Evolutionary conservation across 1,140 invertebrate species (phyloP).

Genomic region (Drosophila parvula): DNA sequence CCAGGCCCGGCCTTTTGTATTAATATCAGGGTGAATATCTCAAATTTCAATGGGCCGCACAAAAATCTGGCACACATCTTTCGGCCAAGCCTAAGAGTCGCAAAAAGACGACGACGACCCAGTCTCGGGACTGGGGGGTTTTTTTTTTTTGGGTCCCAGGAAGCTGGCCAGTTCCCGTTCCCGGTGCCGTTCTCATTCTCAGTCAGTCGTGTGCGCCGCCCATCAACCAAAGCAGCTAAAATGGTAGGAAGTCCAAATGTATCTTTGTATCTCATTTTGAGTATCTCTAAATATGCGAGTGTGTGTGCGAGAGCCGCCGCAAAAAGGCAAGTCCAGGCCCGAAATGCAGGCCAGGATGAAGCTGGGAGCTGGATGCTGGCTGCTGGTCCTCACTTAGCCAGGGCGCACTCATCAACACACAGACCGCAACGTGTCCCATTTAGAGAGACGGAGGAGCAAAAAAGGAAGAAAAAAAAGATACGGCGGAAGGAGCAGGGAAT

Average conservation of each 20-base stretch:
- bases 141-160: conserved; percentile 36
- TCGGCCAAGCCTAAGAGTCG: conserved; percentile 49
- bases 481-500: conserved; percentile 30
- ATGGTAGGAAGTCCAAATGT: conserved; percentile 82
- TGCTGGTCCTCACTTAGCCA: conserved; percentile 71
- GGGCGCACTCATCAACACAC: conserved; percentile 74
- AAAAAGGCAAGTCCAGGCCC: conserved; percentile 72
- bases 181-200: conserved; percentile 22
- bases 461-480: conserved; percentile 60
- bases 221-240: conserved; percentile 74
- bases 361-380: conserved; percentile 10
- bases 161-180: conserved; percentile 46
- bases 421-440: conserved; percentile 81
- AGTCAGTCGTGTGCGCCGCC: conserved; percentile 67
- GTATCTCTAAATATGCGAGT: conserved; percentile 79
- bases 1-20: conserved; percentile 65
- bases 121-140: conserved; percentile 10
- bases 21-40: conserved; percentile 80
- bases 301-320: conserved; percentile 51
- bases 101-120: conserved; percentile 27
- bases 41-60: conserved; percentile 72
- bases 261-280: conserved; percentile 82
- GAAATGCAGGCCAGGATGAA: conserved; percentile 68
- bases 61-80: conserved; percentile 73
- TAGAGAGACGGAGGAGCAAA: conserved; percentile 54